phyloP scores from a whole-genome alignment of 2,888 invertebrate genomes.

The Helobdella robusta region DNA sequence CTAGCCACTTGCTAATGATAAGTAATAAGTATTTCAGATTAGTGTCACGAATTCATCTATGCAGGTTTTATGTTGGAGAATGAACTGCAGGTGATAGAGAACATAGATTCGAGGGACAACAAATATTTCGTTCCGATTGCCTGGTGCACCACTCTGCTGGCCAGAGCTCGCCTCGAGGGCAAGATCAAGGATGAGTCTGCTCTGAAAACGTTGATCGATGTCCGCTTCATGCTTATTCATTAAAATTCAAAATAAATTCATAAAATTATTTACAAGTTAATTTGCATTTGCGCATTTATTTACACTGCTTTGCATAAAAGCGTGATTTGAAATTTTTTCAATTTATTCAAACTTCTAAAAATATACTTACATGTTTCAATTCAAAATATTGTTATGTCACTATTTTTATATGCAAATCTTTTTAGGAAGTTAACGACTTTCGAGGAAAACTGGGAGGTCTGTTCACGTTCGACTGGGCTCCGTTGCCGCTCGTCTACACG shows the following conservation, averaged over 20 bases:
- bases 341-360: too few species aligned
- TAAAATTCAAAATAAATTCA: neutral
- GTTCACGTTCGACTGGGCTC: slow-evolving; percentile 58
- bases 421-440: slow-evolving; percentile 68
- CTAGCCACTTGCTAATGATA: neutral
- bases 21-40: too few species aligned
- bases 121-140: slow-evolving; percentile 61
- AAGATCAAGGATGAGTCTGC: slow-evolving; percentile 67
- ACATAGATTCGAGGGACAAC: slow-evolving; percentile 58
- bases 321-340: too few species aligned
- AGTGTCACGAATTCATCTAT: neutral
- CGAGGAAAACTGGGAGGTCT: slow-evolving; percentile 49
- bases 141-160: slow-evolving; percentile 57
- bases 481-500: slow-evolving; percentile 57
- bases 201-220: slow-evolving; percentile 76
- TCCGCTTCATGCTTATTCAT: slow-evolving; percentile 29
- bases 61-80: slow-evolving; percentile 59
- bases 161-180: slow-evolving; percentile 54
- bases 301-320: too few species aligned
- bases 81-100: slow-evolving; percentile 56
- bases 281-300: too few species aligned
- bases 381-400: neutral
- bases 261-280: too few species aligned
- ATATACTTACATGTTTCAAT: neutral
- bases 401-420: neutral